Base-by-base conservation (phyloP, 1,140 invertebrate genomes). In the Leptonema lineaticorne region DNA sequence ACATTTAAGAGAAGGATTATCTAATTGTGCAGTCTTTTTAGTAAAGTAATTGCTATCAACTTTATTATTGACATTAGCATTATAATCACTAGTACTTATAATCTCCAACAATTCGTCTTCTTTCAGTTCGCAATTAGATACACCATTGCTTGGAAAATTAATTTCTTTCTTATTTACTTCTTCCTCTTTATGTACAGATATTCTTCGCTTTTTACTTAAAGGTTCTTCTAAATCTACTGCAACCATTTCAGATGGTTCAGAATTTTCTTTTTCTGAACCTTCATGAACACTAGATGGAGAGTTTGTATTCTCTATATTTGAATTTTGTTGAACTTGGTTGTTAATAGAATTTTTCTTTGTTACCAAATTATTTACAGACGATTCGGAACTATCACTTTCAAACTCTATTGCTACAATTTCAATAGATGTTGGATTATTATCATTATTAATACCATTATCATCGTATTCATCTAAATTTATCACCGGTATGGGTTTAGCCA, bases 401-500 rank as follows among this genome's bases (percentile, higher is more conserved):
- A 62, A 62, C n/a, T 62, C 68, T 14, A 69, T 56, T 4, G 48
- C 60, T 9, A 70, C 37, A 7, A 58, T 20, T 5, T 33, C 7
- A 6, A 57, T 28, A 2, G 53, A 3, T 9, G 4, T 5, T 16
- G 50, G 26, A 22, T 28, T 33, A 1, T 53, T 28, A 11, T 22
- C 9, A 7, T 62, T n/a, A n/a, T 59, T 5, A 9, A 29, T 59
- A 33, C 63, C 46, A 28, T 62, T 58, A 57, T 70, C 69, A 14
- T 71, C 65, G 28, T 71, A 59, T 37, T 67, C 69, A n/a, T 71
- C 69, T 27, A 71, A 46, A 26, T 71, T 46, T 0, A 68, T 62
- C 0, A 46, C 64, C 7, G 50, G 18, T 8, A 68, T 64, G 0
- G 16, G 18, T 45, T 48, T 48, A 2, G 20, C 46, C n/a, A 48